phyloP scores from a whole-genome alignment of 1,140 invertebrate species.

The Drosophila ogumai region DNA sequence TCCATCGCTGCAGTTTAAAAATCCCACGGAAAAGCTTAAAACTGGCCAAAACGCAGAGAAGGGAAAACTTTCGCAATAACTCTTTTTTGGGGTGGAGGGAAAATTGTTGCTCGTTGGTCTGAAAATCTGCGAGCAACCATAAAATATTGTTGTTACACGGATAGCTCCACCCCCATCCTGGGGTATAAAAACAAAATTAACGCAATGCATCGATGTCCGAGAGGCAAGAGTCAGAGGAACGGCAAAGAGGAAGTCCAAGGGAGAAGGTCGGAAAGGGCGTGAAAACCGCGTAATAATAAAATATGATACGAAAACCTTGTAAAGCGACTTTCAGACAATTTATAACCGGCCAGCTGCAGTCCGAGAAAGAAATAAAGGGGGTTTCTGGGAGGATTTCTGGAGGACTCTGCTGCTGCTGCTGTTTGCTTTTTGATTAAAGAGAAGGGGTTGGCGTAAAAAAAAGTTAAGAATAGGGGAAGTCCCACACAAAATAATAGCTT shows the following conservation, averaged over 20 bases:
- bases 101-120: slow-evolving; percentile 51
- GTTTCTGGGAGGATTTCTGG: background rate
- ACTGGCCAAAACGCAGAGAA: slow-evolving; percentile 5
- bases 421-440: slow-evolving; percentile 52
- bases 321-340: slow-evolving; percentile 72
- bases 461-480: background rate
- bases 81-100: slow-evolving; percentile 29
- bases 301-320: slow-evolving; percentile 70
- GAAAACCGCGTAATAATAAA: slow-evolving; percentile 72
- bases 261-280: slow-evolving; percentile 33
- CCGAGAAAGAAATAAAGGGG: background rate
- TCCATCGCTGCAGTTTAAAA: slow-evolving; percentile 39
- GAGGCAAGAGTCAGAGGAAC: slow-evolving; percentile 3
- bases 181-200: slow-evolving; percentile 68
- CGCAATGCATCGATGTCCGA: slow-evolving; percentile 62
- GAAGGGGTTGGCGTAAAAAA: slow-evolving; percentile 2
- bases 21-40: slow-evolving; percentile 27
- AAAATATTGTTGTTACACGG: slow-evolving; percentile 56
- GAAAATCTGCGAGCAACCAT: slow-evolving; percentile 60
- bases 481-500: slow-evolving; percentile 21
- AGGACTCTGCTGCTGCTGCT: slow-evolving; percentile 8
- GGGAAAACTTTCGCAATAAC: slow-evolving; percentile 65
- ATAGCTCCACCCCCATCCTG: background rate
- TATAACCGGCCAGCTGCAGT: slow-evolving; percentile 49
- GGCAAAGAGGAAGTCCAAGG: background rate